Evolutionary conservation across 37 sponge, comb jelly and placozoan species (phyloP).

Genomic region (Aphrocallistes beatrix): DNA sequence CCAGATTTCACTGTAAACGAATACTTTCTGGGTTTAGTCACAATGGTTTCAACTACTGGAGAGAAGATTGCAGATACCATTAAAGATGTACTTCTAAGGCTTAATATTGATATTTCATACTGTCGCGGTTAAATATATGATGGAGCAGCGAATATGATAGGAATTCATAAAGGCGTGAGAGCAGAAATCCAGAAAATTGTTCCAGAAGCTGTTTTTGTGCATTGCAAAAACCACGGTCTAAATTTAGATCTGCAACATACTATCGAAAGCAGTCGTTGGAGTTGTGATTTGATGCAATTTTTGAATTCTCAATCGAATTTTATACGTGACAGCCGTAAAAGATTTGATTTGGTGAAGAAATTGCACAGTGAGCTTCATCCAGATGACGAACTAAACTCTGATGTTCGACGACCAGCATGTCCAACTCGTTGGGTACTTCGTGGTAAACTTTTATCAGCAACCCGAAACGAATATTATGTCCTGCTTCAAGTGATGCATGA

Average conservation of each 20-base stretch:
- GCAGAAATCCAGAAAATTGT: conserved; percentile 10
- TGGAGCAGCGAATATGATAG: neutral
- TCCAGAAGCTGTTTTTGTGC: neutral
- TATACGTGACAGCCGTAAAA: conserved; percentile 15
- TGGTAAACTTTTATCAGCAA: neutral
- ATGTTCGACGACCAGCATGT: conserved; percentile 1
- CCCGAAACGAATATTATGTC: neutral
- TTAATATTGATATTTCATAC: neutral
- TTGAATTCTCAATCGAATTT: neutral
- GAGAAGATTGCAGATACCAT: conserved; percentile 9
- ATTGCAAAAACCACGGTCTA: conserved; percentile 6
- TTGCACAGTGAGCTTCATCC: neutral
- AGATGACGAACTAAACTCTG: neutral
- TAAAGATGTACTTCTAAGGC: neutral
- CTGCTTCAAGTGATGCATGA: neutral
- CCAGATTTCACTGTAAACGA: neutral
- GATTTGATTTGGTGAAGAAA: neutral
- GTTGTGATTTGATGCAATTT: conserved; percentile 9
- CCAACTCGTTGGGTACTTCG: neutral
- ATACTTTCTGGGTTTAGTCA: conserved; percentile 10
- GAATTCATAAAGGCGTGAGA: conserved; percentile 11
- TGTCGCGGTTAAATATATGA: neutral
- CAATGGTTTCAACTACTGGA: neutral
- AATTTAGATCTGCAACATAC: conserved; percentile 8
- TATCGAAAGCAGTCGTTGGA: conserved; percentile 7